Base-by-base conservation (phyloP, 2,797 vertebrate species). In the Heteromormyrus szaboi region DNA sequence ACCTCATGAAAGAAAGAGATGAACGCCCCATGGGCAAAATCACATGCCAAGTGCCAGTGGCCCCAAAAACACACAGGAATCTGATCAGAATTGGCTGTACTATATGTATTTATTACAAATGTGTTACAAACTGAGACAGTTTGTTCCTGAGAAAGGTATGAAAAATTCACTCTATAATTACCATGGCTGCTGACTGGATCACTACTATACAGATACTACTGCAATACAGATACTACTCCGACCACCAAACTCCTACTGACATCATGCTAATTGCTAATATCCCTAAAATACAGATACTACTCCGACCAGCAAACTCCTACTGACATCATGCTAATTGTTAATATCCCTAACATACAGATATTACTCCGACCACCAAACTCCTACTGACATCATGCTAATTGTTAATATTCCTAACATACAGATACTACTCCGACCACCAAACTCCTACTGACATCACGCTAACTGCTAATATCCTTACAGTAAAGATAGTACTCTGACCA, bases 1-100 rank as follows among this genome's bases (percentile, higher is more conserved):
- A 59, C 76, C 68, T 25, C 89, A 90, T 87, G 56, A 91, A 59
- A 90, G 72, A 76, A 84, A 89, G 12, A 90, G 68, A 19, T 19
- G 12, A 86, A 54, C 12, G 12, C 25, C 53, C 22, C 4, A n/a
- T 44, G 72, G 72, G 37, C 14, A n/a, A 86, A 85, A 37, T 86
- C 51, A 56, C 50, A 48, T 37, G 29, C 12, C 50, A 86, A 14
- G 54, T 41, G 22, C 25, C 50, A 9, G 51, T 37, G 22, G 50
- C 25, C 11, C 81, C 4, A 22, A 84, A 12, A 29, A 50, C 46
- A 46, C 44, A 84, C 8, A 17, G 81, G 17, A 50, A 84, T 46
- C n/a, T 9, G 19, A 22, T 46, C 81, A 84, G 81, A 12, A 25
- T 50, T 84, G 9, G 22, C 11, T 48, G n/a, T 7, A 50, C 72